Evolutionary conservation across 92 coral and sea anemone genomes (phyloP), one percentile per base, ranked within the genome.

Genomic region (Parazoanthus swiftii): DNA sequence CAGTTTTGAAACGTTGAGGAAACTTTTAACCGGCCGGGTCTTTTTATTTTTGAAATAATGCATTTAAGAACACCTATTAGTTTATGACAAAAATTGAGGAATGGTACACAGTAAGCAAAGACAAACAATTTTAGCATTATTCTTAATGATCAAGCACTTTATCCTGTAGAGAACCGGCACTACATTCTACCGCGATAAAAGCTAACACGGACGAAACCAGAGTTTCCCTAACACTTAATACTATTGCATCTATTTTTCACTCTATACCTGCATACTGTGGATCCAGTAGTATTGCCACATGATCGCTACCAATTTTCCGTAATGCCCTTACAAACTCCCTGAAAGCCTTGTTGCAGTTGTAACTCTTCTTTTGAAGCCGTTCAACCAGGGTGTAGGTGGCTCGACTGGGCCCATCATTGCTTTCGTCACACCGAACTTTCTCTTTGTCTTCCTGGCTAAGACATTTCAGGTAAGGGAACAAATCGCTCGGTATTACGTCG

Each of bases 221-320:
- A 38, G 25, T 5, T 38, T 76, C 25, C 25, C 25, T 63, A 4
- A 63, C n/a, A 63, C 26, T 20, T 20, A 5, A 23, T 1, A 20
- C 70, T 63, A 3, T 63, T 58, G 66, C 9, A 14, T 58, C 21
- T 14, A 54, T 11, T 74, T 36, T 14, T 15, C 42, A 72, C 20
- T 35, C 6, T 76, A 29, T 29, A 76, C 80, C 80, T 76, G 51
- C 33, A 16, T 76, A 76, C 46, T 65, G 77, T 8, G 98, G 97
- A 42, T 95, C 98, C 44, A 95, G 76, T 13, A 95, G 86, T 86
- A 94, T 85, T 9, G 98, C 98, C 3, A 94, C 91, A 5, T 95
- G 95, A 8, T 67, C 91, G 59, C 82, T 66, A 1, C 98, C 98
- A 37, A 91, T 91, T 43, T 87, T 85, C 16, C 97, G 84, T 33